Evolutionary conservation across 2,888 invertebrate genomes (phyloP), one percentile per base, ranked within the genome.

Genomic region (Pseudococcus longispinus): DNA sequence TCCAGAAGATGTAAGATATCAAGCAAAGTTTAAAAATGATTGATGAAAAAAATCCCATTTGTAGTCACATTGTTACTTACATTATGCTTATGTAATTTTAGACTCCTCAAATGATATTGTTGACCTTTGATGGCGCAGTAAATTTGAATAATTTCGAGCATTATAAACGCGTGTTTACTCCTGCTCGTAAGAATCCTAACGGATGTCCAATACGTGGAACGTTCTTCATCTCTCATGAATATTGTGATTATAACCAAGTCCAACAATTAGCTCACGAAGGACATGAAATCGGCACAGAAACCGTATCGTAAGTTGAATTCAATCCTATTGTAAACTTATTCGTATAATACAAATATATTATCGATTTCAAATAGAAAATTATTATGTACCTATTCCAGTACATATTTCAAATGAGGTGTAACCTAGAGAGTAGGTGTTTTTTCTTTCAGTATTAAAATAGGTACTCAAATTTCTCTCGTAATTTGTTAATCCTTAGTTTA

Each of bases 101-200:
- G 11, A 44, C 96, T 60, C 97, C 97, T 9, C 97, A 98, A 93
- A 97, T 98, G 93, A 95, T 98, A 89, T 91, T 97, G 90, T 91
- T 98, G 89, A 97, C 97, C 65, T 97, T 98, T 91, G 97, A 97
- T 91, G 98, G 97, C 85, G 97, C 97, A 32, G 94, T 97, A 89
- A 98, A 98, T 91, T 93, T 96, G 90, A 96, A 97, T 91, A 98
- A 97, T 91, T 97, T 94, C 91, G 95, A 96, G 88, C 94, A 95
- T 90, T 97, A 97, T 91, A 94, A 93, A 90, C 95, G 95, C 91
- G 95, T 97, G 87, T 96, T 97, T 91, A 93, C 94, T 90, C 93
- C 93, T 88, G 94, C 95, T 90, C 92, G 95, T 89, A 93, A 94
- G 90, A 98, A 97, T 92, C 96, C 97, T 80, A 97, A 98, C 90